These are phyloP conservation scores for Pegea sp. DNA, from an alignment of 23 tunicate species.

Conservation along the genomic window DNA sequence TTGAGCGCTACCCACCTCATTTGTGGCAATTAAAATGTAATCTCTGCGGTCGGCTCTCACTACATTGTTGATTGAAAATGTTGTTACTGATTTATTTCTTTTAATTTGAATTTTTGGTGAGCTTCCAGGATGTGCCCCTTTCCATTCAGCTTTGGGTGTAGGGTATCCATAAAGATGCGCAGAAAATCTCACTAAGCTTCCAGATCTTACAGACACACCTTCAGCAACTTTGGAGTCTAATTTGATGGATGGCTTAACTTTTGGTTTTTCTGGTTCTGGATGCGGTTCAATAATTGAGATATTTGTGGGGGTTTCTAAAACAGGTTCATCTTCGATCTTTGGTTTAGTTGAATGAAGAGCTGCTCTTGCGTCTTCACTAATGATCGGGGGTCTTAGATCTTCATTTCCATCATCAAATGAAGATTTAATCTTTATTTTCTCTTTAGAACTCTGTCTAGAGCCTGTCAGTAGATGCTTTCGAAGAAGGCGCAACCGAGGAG, in stretches of 20 bases:
- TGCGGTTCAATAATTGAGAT: neutral
- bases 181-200: conserved; percentile 43
- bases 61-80: conserved; percentile 8
- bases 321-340: neutral
- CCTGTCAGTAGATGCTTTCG: neutral
- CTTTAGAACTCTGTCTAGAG: neutral
- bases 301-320: neutral
- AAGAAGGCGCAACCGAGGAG: neutral
- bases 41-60: neutral
- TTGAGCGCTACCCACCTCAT: neutral
- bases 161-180: conserved; percentile 81
- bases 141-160: conserved; percentile 69
- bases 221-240: conserved; percentile 9
- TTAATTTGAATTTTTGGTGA: conserved; percentile 12
- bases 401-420: conserved; percentile 9
- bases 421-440: neutral
- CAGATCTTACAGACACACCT: conserved; percentile 41
- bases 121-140: conserved; percentile 19
- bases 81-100: conserved; percentile 19
- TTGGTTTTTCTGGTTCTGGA: no score
- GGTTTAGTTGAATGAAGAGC: neutral
- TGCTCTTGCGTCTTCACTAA: conserved; percentile 50
- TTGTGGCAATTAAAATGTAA: neutral
- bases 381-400: conserved; percentile 39
- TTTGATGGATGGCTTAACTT: neutral